Base-by-base conservation (phyloP, 2,888 invertebrate genomes). In the Lasius platythorax region DNA sequence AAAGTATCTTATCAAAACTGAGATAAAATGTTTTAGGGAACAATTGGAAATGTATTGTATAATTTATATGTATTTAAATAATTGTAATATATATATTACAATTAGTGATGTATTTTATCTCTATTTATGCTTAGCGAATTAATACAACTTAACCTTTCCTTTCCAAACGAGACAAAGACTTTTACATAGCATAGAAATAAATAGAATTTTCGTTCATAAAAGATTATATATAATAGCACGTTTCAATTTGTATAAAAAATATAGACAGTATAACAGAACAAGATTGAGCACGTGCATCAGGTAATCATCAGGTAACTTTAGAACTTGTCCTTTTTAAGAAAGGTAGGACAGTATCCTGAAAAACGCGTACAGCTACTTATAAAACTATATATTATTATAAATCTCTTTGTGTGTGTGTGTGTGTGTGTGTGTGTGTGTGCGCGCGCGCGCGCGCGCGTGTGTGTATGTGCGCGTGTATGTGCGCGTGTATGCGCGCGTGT, bases 281-380 rank as follows among this genome's bases (percentile, higher is more conserved):
- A 23, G 15, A 33, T 12, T 64, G 33, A 76, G 28, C 37, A 3
- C 6, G 6, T 12, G 37, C 12, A 28, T 63, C 28, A 53, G 50
- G 28, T 76, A 75, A 63, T 23, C 50, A 37, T 66, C 50, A 66
- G n/a, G 66, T 50, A 66, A 37, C 43, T 74, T 74, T 46, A 74
- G 15, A 66, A 5, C 8, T 75, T 64, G 18, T 46, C 30, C 33
- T 33, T 43, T 63, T 3, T 30, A 18, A 40, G 4, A 12, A 30
- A 63, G 43, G 37, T 23, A 76, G 46, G 43, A 74, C 33, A 50
- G 0, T 75, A 64, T 64, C 50, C 33, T 37, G 11, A 75, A 23
- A 18, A 50, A n/a, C 8, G 15, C n/a, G 18, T 28, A 76, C 15
- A 66, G 15, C 18, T 18, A 23, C 46, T 64, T 64, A 64, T 66